These are phyloP conservation scores for Gonioctena quinquepunctata DNA, from an alignment of 1,140 invertebrate genomes.

Conservation along the genomic window DNA sequence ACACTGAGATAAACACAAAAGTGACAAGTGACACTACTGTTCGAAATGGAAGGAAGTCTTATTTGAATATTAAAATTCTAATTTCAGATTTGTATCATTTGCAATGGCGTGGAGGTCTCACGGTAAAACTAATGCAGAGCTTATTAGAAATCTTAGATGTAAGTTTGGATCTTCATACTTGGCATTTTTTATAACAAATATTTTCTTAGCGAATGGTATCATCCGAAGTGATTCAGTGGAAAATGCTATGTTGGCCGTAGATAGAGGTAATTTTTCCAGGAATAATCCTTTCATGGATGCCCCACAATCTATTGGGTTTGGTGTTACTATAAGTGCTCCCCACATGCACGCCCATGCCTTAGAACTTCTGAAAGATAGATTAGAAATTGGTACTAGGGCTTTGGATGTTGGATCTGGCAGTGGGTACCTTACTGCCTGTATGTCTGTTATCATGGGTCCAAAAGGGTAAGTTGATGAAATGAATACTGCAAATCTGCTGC, in stretches of 20 bases:
- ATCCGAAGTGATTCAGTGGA: slow-evolving; percentile 80
- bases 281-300: slow-evolving; percentile 86
- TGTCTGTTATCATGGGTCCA: slow-evolving; percentile 83
- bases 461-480: slow-evolving; percentile 69
- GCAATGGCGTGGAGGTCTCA: slow-evolving; percentile 81
- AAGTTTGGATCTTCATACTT: slow-evolving; percentile 42
- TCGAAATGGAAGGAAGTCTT: too few species aligned
- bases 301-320: slow-evolving; percentile 86
- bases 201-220: slow-evolving; percentile 78
- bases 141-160: slow-evolving; percentile 83
- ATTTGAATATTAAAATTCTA: too few species aligned
- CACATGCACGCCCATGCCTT: slow-evolving; percentile 98
- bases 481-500: too few species aligned
- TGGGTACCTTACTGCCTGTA: slow-evolving; percentile 94
- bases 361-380: slow-evolving; percentile 83
- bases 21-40: too few species aligned
- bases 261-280: slow-evolving; percentile 80
- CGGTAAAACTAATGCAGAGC: slow-evolving; percentile 80
- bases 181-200: slow-evolving; percentile 19
- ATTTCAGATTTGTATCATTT: too few species aligned
- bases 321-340: slow-evolving; percentile 95
- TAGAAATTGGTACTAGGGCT: slow-evolving; percentile 77
- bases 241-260: slow-evolving; percentile 82
- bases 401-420: slow-evolving; percentile 96
- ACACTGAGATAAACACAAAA: too few species aligned